Base-by-base conservation (phyloP, 2,113 vertebrate species). In the Carassius carassius region DNA sequence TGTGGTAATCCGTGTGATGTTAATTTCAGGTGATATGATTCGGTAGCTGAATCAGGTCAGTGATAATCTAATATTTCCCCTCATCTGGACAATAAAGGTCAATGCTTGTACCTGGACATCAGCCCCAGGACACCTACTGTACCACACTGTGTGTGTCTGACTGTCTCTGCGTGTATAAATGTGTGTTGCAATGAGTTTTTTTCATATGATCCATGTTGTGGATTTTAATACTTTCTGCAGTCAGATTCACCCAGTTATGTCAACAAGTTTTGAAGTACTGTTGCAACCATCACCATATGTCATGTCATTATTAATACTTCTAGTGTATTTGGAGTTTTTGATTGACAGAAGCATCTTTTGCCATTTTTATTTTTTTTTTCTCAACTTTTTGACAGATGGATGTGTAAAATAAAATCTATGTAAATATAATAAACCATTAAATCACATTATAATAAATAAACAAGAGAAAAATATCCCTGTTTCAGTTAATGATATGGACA, bases 41-140 rank as follows among this genome's bases (percentile, higher is more conserved):
- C 47, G 65, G 29, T 29, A 67, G 44, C 73, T 14, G 74, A 78
- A 84, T 78, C 44, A 78, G 83, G 83, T 84, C 83, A 84, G 44
- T 78, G 76, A 35, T 78, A 65, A 84, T 84, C 74, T 41, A n/a
- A 67, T 78, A 54, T 77, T 77, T 84, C 73, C 73, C 75, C 58
- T 84, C 75, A 37, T 84, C 62, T 69, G 83, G 47, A 56, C 62
- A 78, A 78, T 78, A 84, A 84, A 84, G 83, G 83, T 65, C 74
- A 84, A 78, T 25, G 29, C 62, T 77, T 19, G 0, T 76, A 77
- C 37, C 44, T 84, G 54, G 54, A 49, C 83, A 65, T 56, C 74
- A 78, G 60, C 83, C 83, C 13, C 63, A 78, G 83, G 83, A 65
- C 63, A 32, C 41, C 60, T 65, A 84, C 56, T 76, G 72, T 65